Percentiles rank a stretch among this genome's conserved stretches.
These are phyloP conservation scores for Scolopax bukidnonensis DNA, from an alignment of 2,797 vertebrate species.

Conservation along the genomic window DNA sequence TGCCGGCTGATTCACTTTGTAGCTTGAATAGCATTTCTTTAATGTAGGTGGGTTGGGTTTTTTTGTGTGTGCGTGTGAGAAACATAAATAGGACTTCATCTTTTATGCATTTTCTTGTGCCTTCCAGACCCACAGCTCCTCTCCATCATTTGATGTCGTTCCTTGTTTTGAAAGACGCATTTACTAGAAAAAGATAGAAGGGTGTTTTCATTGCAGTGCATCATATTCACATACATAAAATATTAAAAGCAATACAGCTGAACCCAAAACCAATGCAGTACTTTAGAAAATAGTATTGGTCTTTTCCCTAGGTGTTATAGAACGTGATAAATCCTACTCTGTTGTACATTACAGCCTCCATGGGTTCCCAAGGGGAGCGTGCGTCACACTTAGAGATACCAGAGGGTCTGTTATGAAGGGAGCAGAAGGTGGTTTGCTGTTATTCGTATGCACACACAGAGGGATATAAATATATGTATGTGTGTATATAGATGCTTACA, in stretches of 20 bases:
- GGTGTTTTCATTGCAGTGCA: conserved; percentile 24
- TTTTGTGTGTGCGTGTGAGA: background rate
- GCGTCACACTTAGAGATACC: background rate
- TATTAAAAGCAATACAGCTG: conserved; percentile 37
- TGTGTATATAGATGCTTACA: background rate
- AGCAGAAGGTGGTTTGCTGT: background rate
- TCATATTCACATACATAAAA: conserved; percentile 51
- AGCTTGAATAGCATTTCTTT: conserved; percentile 22
- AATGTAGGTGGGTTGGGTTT: conserved; percentile 13
- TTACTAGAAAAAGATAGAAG: conserved; percentile 38
- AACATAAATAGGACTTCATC: conserved; percentile 67
- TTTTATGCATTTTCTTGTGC: conserved; percentile 58
- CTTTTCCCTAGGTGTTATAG: background rate
- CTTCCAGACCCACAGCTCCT: conserved; percentile 38
- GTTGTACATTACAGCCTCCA: background rate
- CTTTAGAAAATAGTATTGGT: conserved; percentile 12
- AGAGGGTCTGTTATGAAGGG: background rate
- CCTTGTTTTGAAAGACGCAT: conserved; percentile 13
- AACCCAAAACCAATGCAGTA: conserved; percentile 11
- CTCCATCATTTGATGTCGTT: conserved; percentile 20
- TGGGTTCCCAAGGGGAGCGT: background rate
- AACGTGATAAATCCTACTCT: background rate
- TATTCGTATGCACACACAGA: background rate
- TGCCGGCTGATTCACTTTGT: background rate
- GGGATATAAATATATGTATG: background rate